These are phyloP conservation scores for Cnemophilus loriae DNA, from an alignment of 2,113 vertebrate species.

Conservation along the genomic window DNA sequence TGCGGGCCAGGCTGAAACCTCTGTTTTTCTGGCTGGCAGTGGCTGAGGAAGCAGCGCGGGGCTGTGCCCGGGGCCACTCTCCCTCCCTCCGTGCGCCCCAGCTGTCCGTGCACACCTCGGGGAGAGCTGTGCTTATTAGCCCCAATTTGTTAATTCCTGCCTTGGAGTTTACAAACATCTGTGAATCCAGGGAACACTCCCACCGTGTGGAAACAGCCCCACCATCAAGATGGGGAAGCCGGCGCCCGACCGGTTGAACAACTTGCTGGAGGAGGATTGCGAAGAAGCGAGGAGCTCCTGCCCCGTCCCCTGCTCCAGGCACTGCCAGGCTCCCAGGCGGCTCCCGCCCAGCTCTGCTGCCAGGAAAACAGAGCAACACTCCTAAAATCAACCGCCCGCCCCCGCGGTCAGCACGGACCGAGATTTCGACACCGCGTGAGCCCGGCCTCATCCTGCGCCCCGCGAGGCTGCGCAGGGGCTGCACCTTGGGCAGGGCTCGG, in stretches of 20 bases:
- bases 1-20: not conserved
- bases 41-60: not conserved
- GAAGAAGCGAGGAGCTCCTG: not conserved
- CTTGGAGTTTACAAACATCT: constrained; percentile 54
- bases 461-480: not conserved
- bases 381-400: not conserved
- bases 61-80: not conserved
- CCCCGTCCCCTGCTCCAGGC: constrained; percentile 35
- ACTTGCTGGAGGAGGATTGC: not conserved
- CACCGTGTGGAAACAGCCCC: constrained; percentile 24
- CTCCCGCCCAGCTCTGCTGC: constrained; percentile 19
- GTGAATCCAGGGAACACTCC: constrained; percentile 26
- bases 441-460: not conserved
- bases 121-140: not conserved
- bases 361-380: not conserved
- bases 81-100: not conserved
- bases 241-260: constrained; percentile 19
- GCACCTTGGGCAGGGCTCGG: not conserved
- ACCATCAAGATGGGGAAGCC: not conserved
- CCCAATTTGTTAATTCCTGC: constrained; percentile 44
- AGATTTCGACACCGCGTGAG: not conserved
- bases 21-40: not conserved
- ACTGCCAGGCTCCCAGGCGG: not conserved
- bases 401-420: not conserved
- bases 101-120: not conserved